Percentiles rank a stretch among this genome's conserved stretches.
These are phyloP conservation scores for Tenrec ecaudatus DNA, from an alignment of 2,113 vertebrate genomes.

Conservation along the genomic window DNA sequence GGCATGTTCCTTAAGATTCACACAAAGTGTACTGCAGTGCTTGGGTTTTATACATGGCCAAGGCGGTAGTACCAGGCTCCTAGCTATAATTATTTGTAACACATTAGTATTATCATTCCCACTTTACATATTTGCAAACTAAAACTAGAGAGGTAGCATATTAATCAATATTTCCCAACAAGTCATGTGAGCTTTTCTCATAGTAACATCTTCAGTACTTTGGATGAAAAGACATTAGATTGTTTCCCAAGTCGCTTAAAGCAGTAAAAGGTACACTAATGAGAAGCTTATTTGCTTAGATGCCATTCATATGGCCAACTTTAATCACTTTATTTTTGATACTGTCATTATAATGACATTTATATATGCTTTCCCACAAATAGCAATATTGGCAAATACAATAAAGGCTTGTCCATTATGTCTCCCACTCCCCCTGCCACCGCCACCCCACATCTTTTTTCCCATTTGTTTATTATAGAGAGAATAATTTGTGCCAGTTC, in stretches of 20 bases:
- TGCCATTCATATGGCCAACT: neutral
- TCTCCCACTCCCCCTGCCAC: neutral
- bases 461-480: neutral
- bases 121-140: neutral
- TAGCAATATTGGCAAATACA: neutral
- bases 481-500: neutral
- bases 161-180: neutral
- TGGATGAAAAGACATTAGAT: neutral
- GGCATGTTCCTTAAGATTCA: neutral
- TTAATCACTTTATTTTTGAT: constrained; percentile 17
- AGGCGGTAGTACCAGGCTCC: neutral
- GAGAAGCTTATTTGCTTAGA: neutral
- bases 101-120: neutral
- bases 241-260: neutral
- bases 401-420: neutral
- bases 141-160: neutral
- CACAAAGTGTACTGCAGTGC: neutral
- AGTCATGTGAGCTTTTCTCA: neutral
- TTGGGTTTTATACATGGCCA: neutral
- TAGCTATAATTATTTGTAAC: neutral
- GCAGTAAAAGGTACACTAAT: neutral
- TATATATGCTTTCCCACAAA: neutral
- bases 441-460: too few relatives aligned
- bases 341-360: neutral
- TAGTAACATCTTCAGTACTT: neutral